Conservation (phyloP, 2,797 vertebrate genomes). For the Nasua narica region DNA sequence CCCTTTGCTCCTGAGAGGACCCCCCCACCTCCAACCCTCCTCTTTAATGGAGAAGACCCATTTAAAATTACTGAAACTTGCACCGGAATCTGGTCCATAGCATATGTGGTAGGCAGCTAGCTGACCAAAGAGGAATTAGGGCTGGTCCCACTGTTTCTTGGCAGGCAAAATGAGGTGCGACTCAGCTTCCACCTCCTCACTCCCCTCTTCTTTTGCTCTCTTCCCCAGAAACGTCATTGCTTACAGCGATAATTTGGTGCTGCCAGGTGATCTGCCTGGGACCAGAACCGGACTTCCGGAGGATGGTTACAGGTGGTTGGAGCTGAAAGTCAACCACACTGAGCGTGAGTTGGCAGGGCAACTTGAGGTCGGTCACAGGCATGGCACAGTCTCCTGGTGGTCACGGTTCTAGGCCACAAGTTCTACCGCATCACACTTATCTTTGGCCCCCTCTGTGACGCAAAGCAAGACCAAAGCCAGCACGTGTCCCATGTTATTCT, state of each 20-base stretch:
- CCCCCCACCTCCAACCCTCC: not conserved
- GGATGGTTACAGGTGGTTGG: constrained; percentile 93
- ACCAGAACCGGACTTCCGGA: constrained; percentile 91
- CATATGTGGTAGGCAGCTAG: not conserved
- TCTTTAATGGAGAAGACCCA: constrained; percentile 17
- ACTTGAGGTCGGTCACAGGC: constrained; percentile 91
- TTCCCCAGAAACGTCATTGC: constrained; percentile 81
- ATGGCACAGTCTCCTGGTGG: constrained; percentile 90
- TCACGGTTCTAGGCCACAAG: constrained; percentile 89
- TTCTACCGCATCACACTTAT: constrained; percentile 93
- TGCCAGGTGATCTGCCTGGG: constrained; percentile 90
- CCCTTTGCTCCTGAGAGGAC: too few relatives aligned
- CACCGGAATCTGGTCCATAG: not conserved
- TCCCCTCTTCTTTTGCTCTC: constrained; percentile 69
- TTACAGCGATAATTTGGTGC: constrained; percentile 86
- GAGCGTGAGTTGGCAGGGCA: constrained; percentile 90
- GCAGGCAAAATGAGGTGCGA: constrained; percentile 90
- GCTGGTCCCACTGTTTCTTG: constrained; percentile 87
- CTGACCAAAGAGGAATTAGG: constrained; percentile 54
- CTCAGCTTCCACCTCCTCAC: constrained; percentile 83
- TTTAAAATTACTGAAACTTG: constrained; percentile 34
- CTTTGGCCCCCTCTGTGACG: constrained; percentile 90
- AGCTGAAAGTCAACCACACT: constrained; percentile 93
- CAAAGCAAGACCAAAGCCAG: constrained; percentile 92
- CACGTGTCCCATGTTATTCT: constrained; percentile 91